These are phyloP conservation scores for Gobio gobio DNA, from an alignment of 2,113 vertebrate species.

Conservation along the genomic window DNA sequence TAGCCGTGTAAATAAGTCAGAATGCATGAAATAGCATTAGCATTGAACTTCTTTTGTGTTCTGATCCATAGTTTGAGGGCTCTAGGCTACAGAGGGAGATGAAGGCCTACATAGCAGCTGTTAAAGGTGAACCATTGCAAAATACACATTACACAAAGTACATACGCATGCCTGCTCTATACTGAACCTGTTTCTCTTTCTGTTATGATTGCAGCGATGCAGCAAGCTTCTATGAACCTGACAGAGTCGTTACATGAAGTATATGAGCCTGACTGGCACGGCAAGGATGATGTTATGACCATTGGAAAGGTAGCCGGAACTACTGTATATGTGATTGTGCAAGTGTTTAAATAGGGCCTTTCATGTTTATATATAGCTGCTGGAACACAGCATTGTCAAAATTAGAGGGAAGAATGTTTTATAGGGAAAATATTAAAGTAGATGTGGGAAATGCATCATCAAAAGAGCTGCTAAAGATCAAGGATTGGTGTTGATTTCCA, in stretches of 20 bases:
- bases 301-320: constrained; percentile 87
- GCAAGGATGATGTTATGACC: constrained; percentile 91
- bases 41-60: constrained; percentile 30
- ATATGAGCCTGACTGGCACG: constrained; percentile 97
- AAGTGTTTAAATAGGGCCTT: not conserved
- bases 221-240: constrained; percentile 96
- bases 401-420: not conserved
- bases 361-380: not conserved
- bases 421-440: not conserved
- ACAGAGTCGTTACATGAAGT: constrained; percentile 97
- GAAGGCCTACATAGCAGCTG: constrained; percentile 91
- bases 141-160: not conserved
- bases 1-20: too few species aligned
- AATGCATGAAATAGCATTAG: too few species aligned
- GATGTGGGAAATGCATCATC: constrained; percentile 12
- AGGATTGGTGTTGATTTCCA: constrained; percentile 30
- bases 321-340: not conserved
- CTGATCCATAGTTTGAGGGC: constrained; percentile 86
- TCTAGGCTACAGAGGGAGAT: constrained; percentile 93
- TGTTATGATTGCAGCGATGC: constrained; percentile 83
- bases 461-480: constrained; percentile 23
- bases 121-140: constrained; percentile 84
- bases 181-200: not conserved
- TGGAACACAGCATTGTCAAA: not conserved
- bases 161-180: not conserved